Evolutionary conservation across 1,140 invertebrate genomes (phyloP).

Genomic region (Neodiprion virginianus): DNA sequence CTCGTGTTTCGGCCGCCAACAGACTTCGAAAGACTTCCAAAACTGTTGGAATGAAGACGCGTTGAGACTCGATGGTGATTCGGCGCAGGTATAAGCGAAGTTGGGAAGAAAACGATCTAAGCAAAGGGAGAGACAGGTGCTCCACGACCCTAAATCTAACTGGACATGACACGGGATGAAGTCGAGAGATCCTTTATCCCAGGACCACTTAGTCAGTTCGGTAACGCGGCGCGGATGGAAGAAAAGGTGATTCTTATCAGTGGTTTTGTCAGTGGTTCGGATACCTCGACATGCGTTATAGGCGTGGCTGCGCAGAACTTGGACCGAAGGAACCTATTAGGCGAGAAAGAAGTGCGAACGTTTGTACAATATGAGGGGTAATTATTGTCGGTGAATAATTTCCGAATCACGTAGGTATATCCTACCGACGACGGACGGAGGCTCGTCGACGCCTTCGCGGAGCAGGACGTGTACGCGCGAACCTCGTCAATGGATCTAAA

Average conservation of each 20-base stretch:
- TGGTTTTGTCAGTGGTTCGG: constrained; percentile 29
- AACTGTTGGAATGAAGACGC: too few species aligned
- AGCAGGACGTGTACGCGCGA: neutral
- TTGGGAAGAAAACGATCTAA: constrained; percentile 29
- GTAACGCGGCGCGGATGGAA: neutral
- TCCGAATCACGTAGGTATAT: neutral
- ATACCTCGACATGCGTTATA: constrained; percentile 25
- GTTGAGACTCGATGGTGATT: too few species aligned
- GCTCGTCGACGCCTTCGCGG: neutral
- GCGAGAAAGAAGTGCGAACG: neutral
- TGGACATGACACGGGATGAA: constrained; percentile 26
- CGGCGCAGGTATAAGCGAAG: too few species aligned
- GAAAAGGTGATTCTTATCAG: constrained; percentile 5
- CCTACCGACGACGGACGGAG: neutral
- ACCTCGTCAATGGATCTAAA: neutral
- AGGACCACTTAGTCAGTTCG: constrained; percentile 43
- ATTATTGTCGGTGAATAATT: neutral
- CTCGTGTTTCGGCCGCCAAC: too few species aligned
- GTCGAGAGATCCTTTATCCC: constrained; percentile 36
- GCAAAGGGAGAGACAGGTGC: constrained; percentile 41
- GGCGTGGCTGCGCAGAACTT: neutral
- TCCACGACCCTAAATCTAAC: constrained; percentile 35
- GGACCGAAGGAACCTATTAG: neutral
- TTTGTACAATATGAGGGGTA: neutral
- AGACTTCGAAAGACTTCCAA: too few species aligned